A percentile compares a stretch with the other conserved stretches of the same genome.
Conservation (phyloP, 23 tunicate genomes). For the Botrylloides violaceus region DNA sequence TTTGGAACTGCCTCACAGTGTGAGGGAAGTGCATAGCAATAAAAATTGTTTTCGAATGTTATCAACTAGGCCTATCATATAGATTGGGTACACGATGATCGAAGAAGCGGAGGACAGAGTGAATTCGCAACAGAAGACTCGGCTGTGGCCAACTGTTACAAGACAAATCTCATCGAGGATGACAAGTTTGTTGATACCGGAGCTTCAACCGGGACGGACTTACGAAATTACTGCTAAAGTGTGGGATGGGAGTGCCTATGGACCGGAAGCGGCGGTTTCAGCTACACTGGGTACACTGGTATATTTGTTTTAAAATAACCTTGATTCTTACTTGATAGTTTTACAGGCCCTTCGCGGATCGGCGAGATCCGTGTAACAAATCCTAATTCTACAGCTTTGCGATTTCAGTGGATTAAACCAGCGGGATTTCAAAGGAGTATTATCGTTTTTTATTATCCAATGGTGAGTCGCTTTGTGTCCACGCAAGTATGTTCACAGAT, state of each 20-base stretch:
- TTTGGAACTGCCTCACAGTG: no score
- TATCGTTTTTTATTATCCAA: constrained; percentile 46
- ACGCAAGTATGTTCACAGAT: not conserved
- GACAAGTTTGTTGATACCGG: not conserved
- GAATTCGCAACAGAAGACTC: no score
- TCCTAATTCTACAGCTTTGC: constrained; percentile 24
- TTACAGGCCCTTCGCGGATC: constrained; percentile 41
- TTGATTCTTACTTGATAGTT: no score
- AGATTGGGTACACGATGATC: no score
- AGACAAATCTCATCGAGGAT: not conserved
- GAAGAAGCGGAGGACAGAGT: no score
- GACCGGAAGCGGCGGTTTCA: constrained; percentile 26
- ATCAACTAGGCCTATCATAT: no score
- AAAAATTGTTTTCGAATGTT: no score
- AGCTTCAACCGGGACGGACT: constrained; percentile 31
- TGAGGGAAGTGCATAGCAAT: no score
- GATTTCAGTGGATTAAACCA: constrained; percentile 41
- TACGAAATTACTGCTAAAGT: constrained; percentile 33
- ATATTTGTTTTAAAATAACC: no score
- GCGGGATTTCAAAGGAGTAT: constrained; percentile 30
- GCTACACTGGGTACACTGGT: constrained; percentile 42
- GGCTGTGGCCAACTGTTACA: not conserved
- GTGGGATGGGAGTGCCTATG: constrained; percentile 8
- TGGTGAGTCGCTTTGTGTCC: constrained; percentile 25
- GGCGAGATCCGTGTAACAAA: constrained; percentile 30